Evolutionary conservation across 37 sponge, comb jelly and placozoan species (phyloP), one percentile per base, ranked within the genome.

Genomic region (Trichoplax adhaerens): DNA sequence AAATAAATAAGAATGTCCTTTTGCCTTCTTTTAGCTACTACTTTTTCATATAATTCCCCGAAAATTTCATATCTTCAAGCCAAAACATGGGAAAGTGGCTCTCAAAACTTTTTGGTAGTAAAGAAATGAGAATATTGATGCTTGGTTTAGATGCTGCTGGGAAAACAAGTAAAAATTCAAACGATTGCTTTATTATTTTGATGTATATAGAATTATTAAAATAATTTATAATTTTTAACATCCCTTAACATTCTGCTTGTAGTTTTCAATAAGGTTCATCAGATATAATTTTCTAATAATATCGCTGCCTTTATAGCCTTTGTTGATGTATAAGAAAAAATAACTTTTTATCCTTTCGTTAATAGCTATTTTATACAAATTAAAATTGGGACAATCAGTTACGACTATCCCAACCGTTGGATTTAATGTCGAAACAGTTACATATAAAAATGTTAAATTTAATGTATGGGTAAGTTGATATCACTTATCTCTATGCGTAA

Each of bases 71-170:
- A 5, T 65, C 70, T 71, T 51, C 68, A 49, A 46, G 72, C 50
- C 60, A 5, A 50, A 82, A 67, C 54, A 94, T 94, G 94, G 94
- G 94, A 70, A 83, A 82, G 73, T 68, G 64, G 46, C 72, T 94
- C 3, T 70, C 81, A 70, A 94, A 94, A 70, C 72, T 94, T 3
- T 90, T 94, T 72, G 91, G 91, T 64, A 94, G 86, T 77, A 94
- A 90, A 76, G 91, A 94, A 64, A 94, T 94, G 94, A 79, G 94
- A 58, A 94, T 94, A 68, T 74, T 94, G 48, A 94, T 94, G 94
- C 79, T 94, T 69, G 94, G 94, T 1, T 77, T 94, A 7, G 94
- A 94, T 70, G 91, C 94, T 59, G 94, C 94, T n/a, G 94, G 94
- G 1, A 94, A 94, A 65, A 94, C 94, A 29, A 94, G 92, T 91